Base-by-base conservation (phyloP, 1,140 invertebrate species). In the Philopotamus ludificatus region DNA sequence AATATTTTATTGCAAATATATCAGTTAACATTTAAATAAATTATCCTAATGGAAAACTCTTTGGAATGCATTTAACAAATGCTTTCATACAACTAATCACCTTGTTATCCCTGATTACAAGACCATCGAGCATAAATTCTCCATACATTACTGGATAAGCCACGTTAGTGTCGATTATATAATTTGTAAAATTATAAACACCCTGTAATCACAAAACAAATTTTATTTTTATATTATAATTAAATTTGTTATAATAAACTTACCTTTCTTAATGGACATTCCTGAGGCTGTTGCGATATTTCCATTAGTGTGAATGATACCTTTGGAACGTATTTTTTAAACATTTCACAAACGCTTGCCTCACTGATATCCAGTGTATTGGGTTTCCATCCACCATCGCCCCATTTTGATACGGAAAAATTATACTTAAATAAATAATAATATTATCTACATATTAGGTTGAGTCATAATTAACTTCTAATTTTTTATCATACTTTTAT, bases 321-420 rank as follows among this genome's bases (percentile, higher is more conserved):
- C 4, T 34, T 34, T 34, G 28, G 28, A 7, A 34, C 4, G 12
- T 34, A 34, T 34, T 34, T 34, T 12, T 34, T 12, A 7, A 39
- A 34, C 3, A 44, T 54, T 20, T 41, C 21, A 23, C 49, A 63
- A 42, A 34, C 61, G 39, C 54, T 26, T 1, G 18, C 3, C 1
- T 53, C 60, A 4, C 21, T 3, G 1, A 34, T 7, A 41, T 63
- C 60, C 2, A 51, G 21, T n/a, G 21, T 10, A 21, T 63, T 42
- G 4, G 60, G 61, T 44, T 63, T 63, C 61, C 61, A 63, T 42
- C 61, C 61, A 10, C 61, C 61, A 42, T 63, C 61, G 16, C 49
- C 61, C 61, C 61, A 63, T 54, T 54, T 63, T 22, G 61, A 53
- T 16, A 41, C 34, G 20, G 54, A 10, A 21, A 41, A 2, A 20